Base-by-base conservation (phyloP, 1,140 invertebrate species). In the Diorhabda carinulata region DNA sequence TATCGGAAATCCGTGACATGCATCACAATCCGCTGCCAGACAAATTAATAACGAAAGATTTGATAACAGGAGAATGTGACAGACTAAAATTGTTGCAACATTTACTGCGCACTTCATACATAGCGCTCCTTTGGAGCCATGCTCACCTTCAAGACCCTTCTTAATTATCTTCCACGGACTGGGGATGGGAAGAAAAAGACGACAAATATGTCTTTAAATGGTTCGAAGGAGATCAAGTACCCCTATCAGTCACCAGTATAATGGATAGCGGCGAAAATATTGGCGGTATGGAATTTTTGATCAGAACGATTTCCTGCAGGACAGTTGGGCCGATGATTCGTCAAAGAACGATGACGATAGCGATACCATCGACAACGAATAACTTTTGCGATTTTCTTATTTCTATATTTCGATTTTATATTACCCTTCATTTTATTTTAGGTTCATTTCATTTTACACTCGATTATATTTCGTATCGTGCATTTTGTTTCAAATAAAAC, bases 61-160 rank as follows among this genome's bases (percentile, higher is more conserved):
- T 74, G 42, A 69, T 73, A 44, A 62, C 67, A 61, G 72, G 69
- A 63, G 67, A 74, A 69, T 74, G 69, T 69, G 44, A 25, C 25
- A 56, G 61, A 59, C 63, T 45, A 65, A 10, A 10, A 52, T 9
- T 65, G 9, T 52, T 57, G 5, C 64, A 65, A 43, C 64, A 65
- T 58, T 58, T 65, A 10, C 47, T 41, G 10, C 64, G 64, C n/a
- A 65, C 64, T n/a, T 52, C 47, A 5, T 65, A 65, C 41, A 65
- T 65, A 10, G 64, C 64, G 9, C 64, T 52, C 9, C 64, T 65
- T 65, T 65, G 64, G 64, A 65, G 64, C 64, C 9, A 65, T 41
- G 64, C 47, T 41, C 64, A 65, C 56, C 64, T 65, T 8, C 10
- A 25, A 25, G 45, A 10, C 7, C 56, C 64, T n/a, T 10, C 64